Evolutionary conservation across 2,888 invertebrate species (phyloP).

Genomic region (Andrena chrysosceles): DNA sequence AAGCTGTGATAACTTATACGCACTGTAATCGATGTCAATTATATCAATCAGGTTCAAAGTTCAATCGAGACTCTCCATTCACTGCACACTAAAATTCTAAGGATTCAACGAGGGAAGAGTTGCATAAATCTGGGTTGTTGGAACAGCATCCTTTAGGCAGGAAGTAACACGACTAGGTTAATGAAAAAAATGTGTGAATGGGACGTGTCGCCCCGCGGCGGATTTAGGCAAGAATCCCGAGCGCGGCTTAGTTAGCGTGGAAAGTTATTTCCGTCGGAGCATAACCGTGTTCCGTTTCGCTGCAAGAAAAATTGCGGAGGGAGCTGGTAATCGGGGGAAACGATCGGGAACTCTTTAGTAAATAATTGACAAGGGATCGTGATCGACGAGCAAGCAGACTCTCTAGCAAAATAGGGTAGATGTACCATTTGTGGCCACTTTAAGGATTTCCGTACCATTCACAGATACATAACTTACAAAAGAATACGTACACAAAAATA

Average conservation of each 20-base stretch:
- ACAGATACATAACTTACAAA: too few relatives aligned
- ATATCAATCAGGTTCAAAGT: neutral
- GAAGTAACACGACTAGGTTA: slow-evolving; percentile 55
- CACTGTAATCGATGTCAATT: too few relatives aligned
- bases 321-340: neutral
- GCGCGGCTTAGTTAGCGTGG: slow-evolving; percentile 38
- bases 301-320: slow-evolving; percentile 31
- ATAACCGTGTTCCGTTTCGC: slow-evolving; percentile 35
- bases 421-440: too few relatives aligned
- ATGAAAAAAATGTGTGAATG: slow-evolving; percentile 39
- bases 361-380: neutral
- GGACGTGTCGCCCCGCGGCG: slow-evolving; percentile 20
- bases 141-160: slow-evolving; percentile 45
- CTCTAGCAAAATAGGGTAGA: neutral
- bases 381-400: neutral
- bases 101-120: slow-evolving; percentile 35
- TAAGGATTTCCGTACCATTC: too few relatives aligned
- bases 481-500: too few relatives aligned
- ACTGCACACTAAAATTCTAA: slow-evolving; percentile 23
- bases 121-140: slow-evolving; percentile 47
- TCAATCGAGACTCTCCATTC: slow-evolving; percentile 34
- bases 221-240: slow-evolving; percentile 49
- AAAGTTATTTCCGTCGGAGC: slow-evolving; percentile 59
- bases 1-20: neutral
- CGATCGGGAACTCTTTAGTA: neutral